Base-by-base conservation (phyloP, 2,113 vertebrate genomes). In the Procavia capensis region DNA sequence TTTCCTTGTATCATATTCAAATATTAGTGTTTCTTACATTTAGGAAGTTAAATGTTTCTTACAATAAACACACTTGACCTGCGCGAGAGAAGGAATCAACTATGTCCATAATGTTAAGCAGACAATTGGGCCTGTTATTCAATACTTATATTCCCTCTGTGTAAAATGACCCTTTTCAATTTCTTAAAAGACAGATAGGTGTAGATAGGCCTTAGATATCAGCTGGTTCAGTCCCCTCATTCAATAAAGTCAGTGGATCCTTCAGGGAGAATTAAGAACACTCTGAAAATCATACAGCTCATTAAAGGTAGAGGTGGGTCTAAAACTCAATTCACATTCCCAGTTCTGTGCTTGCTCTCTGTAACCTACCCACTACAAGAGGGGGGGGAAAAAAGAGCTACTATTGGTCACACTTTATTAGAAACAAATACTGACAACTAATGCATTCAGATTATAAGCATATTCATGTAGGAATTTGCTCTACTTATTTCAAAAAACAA, bases 31-130 rank as follows among this genome's bases (percentile, higher is more conserved):
- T 63, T 88, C 25, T 11, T 2, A 7, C 20, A 4, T 2, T 22
- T 3, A 25, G 68, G 76, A 34, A 6, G 0, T 25, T 47, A 50
- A 9, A 9, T 7, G 17, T 41, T 19, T 57, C 57, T 68, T 27
- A 10, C 14, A 8, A 16, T 34, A 34, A 9, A 13, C 19, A 0
- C 6, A 5, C 66, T 5, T 43, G 57, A 25, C 41, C 19, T 47
- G 8, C 22, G 59, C 27, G 3, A 5, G 54, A 66, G 54, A 66
- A 61, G 50, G 20, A 47, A 29, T 9, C 3, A 3, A 2, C 43
- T 6, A 1, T 0, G 2, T 9, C 36, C 6, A 27, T 0, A 4
- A 3, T 1, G 3, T 36, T 36, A 14, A 1, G 5, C 36, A 17
- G 17, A 13, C 0, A 2, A 14, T 14, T 2, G 2, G 25, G 6